Percentiles rank a stretch among this genome's conserved stretches.
Conservation (phyloP, 2,797 vertebrate species). For the Sebastolobus alascanus region DNA sequence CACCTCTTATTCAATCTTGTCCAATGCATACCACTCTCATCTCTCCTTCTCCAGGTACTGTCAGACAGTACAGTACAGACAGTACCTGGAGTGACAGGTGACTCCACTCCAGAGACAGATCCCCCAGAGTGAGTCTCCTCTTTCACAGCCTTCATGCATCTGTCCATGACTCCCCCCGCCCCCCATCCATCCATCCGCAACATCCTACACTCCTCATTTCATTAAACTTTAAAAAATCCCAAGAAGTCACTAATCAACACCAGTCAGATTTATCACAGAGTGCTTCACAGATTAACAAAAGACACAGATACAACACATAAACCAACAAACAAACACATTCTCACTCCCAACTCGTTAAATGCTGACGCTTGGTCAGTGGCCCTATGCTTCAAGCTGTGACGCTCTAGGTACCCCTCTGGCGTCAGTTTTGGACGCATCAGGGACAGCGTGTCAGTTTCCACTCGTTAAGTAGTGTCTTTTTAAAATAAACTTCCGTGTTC, state of each 20-base stretch:
- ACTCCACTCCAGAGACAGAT: background rate
- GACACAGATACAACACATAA: background rate
- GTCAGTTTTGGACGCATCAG: no score
- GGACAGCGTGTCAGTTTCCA: no score
- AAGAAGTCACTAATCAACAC: background rate
- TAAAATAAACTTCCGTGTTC: no score
- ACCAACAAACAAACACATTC: no score
- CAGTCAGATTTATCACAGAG: background rate
- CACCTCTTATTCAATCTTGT: background rate
- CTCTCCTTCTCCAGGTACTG: background rate
- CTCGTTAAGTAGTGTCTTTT: no score
- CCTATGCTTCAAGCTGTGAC: no score
- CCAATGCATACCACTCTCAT: background rate
- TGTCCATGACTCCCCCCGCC: background rate
- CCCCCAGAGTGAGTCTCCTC: background rate
- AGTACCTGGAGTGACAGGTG: no score
- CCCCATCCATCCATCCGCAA: background rate
- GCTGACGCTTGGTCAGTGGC: no score
- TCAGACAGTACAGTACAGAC: no score
- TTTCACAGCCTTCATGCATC: background rate
- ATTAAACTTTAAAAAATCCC: background rate
- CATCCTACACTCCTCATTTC: background rate
- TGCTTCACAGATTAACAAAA: background rate
- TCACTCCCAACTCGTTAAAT: no score
- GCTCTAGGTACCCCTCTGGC: no score